Conservation (phyloP, 1,140 invertebrate genomes). For the Chironomus striatipennis region DNA sequence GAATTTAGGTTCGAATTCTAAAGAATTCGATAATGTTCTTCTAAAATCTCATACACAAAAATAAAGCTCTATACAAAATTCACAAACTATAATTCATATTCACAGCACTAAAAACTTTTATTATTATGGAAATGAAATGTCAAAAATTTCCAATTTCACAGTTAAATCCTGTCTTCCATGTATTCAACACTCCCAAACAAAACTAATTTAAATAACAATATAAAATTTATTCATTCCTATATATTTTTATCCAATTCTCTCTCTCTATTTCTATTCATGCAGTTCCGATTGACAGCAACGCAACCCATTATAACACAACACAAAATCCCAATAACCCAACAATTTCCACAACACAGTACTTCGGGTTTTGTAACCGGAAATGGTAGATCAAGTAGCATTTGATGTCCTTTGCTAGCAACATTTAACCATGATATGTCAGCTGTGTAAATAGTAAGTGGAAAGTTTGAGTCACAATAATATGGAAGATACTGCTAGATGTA, state of each 20-base stretch:
- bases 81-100: neutral
- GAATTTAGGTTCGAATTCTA: no score
- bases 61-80: no score
- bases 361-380: conserved; percentile 31
- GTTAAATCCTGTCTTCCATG: neutral
- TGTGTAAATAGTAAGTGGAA: neutral
- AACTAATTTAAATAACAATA: neutral
- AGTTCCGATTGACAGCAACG: neutral
- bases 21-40: no score
- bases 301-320: conserved; percentile 11
- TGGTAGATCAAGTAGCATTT: conserved; percentile 36
- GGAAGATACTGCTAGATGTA: no score
- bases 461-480: no score
- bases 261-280: no score
- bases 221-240: neutral
- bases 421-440: neutral
- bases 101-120: neutral
- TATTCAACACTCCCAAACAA: neutral
- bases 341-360: conserved; percentile 34
- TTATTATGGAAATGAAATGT: neutral
- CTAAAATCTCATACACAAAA: no score
- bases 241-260: no score
- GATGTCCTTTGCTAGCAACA: conserved; percentile 25
- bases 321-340: neutral
- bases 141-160: neutral